A percentile compares a stretch with the other conserved stretches of the same genome.
Conservation (phyloP, 2,797 vertebrate species). For the Alcedo atthis region DNA sequence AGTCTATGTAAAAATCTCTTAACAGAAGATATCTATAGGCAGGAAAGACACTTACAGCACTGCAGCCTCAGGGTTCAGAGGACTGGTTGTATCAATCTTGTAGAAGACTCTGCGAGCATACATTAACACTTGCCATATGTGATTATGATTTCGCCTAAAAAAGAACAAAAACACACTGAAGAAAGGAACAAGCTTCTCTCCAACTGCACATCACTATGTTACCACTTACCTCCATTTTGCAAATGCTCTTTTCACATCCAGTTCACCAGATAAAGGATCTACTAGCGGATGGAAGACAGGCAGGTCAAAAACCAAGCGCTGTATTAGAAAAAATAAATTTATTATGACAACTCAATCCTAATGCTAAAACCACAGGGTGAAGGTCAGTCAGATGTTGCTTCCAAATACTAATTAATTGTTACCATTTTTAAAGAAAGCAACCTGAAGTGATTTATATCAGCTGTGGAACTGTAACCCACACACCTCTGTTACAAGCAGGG, state of each 20-base stretch:
- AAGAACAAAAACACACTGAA: not conserved
- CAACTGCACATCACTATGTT: not conserved
- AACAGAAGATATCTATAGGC: not conserved
- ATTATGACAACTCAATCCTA: not conserved
- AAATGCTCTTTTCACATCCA: conserved; percentile 96
- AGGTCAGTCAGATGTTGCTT: not conserved
- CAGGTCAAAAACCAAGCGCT: conserved; percentile 96
- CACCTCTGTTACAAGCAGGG: not conserved
- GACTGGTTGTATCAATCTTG: conserved; percentile 93
- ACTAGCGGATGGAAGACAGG: conserved; percentile 97
- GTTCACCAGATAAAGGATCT: conserved; percentile 93
- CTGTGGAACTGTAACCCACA: not conserved
- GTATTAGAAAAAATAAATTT: not conserved
- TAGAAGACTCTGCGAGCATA: conserved; percentile 96
- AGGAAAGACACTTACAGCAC: conserved; percentile 88
- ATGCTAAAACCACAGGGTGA: not conserved
- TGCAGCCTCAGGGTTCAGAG: conserved; percentile 95
- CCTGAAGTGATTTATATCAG: not conserved
- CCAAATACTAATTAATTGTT: not conserved
- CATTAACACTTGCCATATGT: conserved; percentile 99
- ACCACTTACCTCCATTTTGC: conserved; percentile 93
- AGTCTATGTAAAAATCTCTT: not conserved
- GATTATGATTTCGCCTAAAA: conserved; percentile 94
- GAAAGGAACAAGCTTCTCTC: not conserved
- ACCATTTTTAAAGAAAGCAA: not conserved